Evolutionary conservation across 2,113 vertebrate genomes (phyloP).

Genomic region (Oenanthe melanoleuca): DNA sequence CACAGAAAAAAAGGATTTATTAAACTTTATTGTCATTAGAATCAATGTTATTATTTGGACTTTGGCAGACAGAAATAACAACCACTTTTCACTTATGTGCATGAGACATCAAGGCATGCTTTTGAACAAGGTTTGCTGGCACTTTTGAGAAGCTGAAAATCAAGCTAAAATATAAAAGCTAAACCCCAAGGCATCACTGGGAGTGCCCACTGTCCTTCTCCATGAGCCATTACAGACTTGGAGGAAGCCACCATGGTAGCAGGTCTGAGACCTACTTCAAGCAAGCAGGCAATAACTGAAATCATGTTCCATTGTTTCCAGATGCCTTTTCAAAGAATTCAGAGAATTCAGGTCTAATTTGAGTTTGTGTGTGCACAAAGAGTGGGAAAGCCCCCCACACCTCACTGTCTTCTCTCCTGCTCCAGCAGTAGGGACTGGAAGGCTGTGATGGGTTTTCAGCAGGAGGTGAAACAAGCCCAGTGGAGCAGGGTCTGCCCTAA

Average conservation of each 20-base stretch:
- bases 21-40: background rate
- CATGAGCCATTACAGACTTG: background rate
- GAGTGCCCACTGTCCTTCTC: background rate
- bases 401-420: background rate
- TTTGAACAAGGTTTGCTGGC: background rate
- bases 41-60: background rate
- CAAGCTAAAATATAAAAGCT: background rate
- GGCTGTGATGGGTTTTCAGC: background rate
- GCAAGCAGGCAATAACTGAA: background rate
- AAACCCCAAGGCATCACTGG: background rate
- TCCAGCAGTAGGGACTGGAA: background rate
- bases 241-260: fast-evolving
- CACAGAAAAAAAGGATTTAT: background rate
- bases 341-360: background rate
- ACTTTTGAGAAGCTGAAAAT: background rate
- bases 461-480: background rate
- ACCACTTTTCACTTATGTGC: background rate
- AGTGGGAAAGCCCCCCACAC: fast-evolving
- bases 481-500: background rate
- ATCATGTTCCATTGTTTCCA: background rate
- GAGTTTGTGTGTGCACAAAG: background rate
- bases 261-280: background rate
- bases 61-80: background rate
- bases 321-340: background rate
- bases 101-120: background rate